Conservation (phyloP, 2,888 invertebrate species). For the Ptilodon capucinus region DNA sequence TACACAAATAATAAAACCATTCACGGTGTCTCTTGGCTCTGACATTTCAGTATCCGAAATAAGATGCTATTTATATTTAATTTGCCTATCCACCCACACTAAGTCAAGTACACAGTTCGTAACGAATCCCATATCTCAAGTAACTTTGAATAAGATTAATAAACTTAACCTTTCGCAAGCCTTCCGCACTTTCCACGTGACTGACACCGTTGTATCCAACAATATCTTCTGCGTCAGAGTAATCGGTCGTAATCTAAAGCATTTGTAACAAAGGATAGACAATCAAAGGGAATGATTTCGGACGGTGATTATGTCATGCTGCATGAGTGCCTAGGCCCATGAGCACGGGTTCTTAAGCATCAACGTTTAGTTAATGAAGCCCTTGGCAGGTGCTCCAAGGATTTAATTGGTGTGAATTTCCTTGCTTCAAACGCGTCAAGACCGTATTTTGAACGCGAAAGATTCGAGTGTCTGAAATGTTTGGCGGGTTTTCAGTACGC, state of each 20-base stretch:
- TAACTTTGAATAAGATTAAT: background rate
- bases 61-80: too few species aligned
- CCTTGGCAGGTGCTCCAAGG: conserved; percentile 32
- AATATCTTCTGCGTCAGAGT: conserved; percentile 22
- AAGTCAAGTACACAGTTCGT: too few species aligned
- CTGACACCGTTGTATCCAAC: conserved; percentile 18
- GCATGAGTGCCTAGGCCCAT: conserved; percentile 41
- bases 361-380: conserved; percentile 67
- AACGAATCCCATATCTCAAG: too few species aligned
- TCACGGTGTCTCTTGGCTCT: too few species aligned
- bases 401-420: conserved; percentile 34
- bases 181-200: conserved; percentile 12
- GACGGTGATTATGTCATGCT: conserved; percentile 68
- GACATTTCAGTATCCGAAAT: too few species aligned
- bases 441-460: background rate
- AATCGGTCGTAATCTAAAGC: conserved; percentile 50
- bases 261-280: conserved; percentile 63
- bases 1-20: too few species aligned
- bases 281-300: conserved; percentile 72
- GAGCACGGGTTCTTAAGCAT: conserved; percentile 45
- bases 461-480: background rate
- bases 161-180: background rate
- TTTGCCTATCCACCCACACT: background rate
- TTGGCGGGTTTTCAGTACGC: background rate
- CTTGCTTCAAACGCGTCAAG: conserved; percentile 25